These are phyloP conservation scores for Pammene aurita DNA, from an alignment of 2,888 invertebrate species.

Conservation along the genomic window DNA sequence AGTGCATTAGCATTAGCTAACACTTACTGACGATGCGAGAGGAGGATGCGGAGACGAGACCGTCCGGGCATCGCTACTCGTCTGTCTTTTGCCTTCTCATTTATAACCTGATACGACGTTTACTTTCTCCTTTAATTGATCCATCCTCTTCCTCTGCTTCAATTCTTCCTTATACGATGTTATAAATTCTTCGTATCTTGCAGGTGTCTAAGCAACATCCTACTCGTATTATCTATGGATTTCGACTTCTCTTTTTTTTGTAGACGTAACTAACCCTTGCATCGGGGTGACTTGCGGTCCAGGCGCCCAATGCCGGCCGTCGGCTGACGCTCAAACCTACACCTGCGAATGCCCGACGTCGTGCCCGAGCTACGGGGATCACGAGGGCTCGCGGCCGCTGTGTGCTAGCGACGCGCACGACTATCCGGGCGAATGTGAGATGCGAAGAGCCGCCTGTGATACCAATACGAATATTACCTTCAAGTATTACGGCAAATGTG, in stretches of 20 bases:
- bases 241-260: neutral
- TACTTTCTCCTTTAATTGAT: too few species aligned
- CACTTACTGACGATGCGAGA: too few species aligned
- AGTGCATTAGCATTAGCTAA: too few species aligned
- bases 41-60: too few species aligned
- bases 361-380: slow-evolving; percentile 93
- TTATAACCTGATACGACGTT: too few species aligned
- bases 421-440: slow-evolving; percentile 93
- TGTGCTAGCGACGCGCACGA: slow-evolving; percentile 93
- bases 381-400: slow-evolving; percentile 89
- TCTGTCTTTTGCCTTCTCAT: too few species aligned
- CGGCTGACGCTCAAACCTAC: slow-evolving; percentile 87
- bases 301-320: slow-evolving; percentile 88
- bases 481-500: slow-evolving; percentile 93
- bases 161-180: too few species aligned
- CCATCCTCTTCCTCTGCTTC: too few species aligned
- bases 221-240: too few species aligned
- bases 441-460: slow-evolving; percentile 91
- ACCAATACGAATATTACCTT: slow-evolving; percentile 89
- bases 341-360: slow-evolving; percentile 90
- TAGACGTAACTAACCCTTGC: slow-evolving; percentile 88
- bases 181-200: too few species aligned
- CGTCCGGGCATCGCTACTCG: too few species aligned
- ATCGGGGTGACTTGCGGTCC: slow-evolving; percentile 90
- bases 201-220: too few species aligned